Evolutionary conservation across 2,113 vertebrate genomes (phyloP).

Genomic region (Gopherus evgoodei): DNA sequence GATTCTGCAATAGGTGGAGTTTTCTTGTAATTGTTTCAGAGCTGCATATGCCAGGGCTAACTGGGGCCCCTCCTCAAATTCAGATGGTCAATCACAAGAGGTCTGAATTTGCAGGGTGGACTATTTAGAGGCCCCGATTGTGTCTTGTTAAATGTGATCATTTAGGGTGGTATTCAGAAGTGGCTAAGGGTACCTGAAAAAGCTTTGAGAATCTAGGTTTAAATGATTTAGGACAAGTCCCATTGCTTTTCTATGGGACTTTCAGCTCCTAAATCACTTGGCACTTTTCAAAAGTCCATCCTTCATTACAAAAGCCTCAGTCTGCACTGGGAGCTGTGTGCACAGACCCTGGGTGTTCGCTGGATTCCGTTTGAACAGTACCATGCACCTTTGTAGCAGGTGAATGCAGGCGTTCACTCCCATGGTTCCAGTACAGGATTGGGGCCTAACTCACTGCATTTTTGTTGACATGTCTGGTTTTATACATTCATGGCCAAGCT

Average conservation of each 20-base stretch:
- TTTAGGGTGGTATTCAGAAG: not conserved
- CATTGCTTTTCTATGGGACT: not conserved
- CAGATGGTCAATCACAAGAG: not conserved
- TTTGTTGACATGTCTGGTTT: not conserved
- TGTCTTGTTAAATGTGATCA: not conserved
- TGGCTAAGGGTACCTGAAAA: not conserved
- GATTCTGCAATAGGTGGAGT: not conserved
- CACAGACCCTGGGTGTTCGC: no score
- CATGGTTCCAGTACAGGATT: not conserved
- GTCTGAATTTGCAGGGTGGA: not conserved
- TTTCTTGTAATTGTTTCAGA: conserved; percentile 29
- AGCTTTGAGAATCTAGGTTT: not conserved
- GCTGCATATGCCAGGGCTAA: conserved; percentile 8
- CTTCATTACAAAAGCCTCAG: not conserved
- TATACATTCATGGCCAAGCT: not conserved
- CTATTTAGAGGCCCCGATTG: not conserved
- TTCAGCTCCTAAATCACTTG: not conserved
- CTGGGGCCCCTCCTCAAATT: not conserved
- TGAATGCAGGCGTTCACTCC: not conserved
- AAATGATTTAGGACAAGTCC: not conserved
- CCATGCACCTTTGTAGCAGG: not conserved
- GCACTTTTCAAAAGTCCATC: not conserved
- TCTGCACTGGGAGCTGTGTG: no score
- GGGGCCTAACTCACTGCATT: not conserved
- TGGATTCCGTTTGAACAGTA: no score